phyloP scores from a whole-genome alignment of 37 sponge, comb jelly and placozoan genomes.

The Chondrilla cf. caribensis region DNA sequence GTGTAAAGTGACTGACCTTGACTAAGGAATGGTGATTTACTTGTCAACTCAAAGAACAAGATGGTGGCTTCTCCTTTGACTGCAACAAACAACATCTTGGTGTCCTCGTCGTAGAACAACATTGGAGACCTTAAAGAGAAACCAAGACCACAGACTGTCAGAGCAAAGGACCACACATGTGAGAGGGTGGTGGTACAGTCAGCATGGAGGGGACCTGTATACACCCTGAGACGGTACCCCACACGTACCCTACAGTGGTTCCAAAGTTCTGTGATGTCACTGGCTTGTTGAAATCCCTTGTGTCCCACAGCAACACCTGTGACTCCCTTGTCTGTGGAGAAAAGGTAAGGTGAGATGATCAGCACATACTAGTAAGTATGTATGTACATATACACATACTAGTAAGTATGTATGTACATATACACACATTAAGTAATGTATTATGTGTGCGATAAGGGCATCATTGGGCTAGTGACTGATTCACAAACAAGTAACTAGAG shows the following conservation, averaged over 20 bases:
- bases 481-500: too few relatives aligned
- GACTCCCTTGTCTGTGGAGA: slow-evolving; percentile 37
- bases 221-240: too few relatives aligned
- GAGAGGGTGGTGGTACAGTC: too few relatives aligned
- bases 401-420: background rate
- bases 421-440: background rate
- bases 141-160: too few relatives aligned
- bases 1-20: slow-evolving; percentile 20
- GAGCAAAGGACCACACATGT: too few relatives aligned
- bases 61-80: slow-evolving; percentile 67
- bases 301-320: slow-evolving; percentile 73
- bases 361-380: background rate
- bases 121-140: slow-evolving; percentile 69
- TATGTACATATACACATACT: background rate
- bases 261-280: slow-evolving; percentile 37
- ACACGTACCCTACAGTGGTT: slow-evolving; percentile 44
- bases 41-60: slow-evolving; percentile 47
- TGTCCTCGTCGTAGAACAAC: slow-evolving; percentile 82
- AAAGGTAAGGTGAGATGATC: too few relatives aligned
- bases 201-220: too few relatives aligned
- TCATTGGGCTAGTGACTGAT: too few relatives aligned
- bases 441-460: too few relatives aligned
- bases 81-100: slow-evolving; percentile 64
- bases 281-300: slow-evolving; percentile 40
- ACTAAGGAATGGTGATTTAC: slow-evolving; percentile 37